Evolutionary conservation across 2,797 vertebrate genomes (phyloP).

Genomic region (Acestrorhynchus altus): DNA sequence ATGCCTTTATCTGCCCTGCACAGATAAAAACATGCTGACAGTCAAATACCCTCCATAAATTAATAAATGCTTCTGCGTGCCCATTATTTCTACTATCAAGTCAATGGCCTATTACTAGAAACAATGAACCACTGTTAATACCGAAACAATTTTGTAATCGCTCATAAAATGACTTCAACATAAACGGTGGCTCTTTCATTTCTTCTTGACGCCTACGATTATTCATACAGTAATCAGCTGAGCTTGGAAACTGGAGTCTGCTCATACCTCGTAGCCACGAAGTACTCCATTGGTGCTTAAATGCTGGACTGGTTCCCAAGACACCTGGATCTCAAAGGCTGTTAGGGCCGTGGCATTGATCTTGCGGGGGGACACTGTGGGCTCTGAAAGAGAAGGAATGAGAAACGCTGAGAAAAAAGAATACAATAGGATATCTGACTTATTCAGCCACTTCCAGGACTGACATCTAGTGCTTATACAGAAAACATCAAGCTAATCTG

Average conservation of each 20-base stretch:
- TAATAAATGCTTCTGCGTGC: not conserved
- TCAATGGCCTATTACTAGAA: not conserved
- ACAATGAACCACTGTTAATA: not conserved
- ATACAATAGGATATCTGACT: not conserved
- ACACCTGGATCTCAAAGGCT: conserved; percentile 92
- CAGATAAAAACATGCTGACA: conserved; percentile 19
- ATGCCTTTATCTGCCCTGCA: conserved; percentile 1
- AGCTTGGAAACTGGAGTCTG: too few species aligned
- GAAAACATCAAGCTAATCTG: conserved; percentile 2
- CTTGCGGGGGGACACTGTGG: conserved; percentile 83
- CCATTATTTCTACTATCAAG: not conserved
- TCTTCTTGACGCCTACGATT: not conserved
- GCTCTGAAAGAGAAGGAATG: conserved; percentile 76
- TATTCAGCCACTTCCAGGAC: not conserved
- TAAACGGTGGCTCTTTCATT: not conserved
- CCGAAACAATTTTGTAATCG: not conserved
- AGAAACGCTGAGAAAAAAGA: not conserved
- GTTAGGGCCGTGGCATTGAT: conserved; percentile 85
- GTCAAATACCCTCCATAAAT: conserved; percentile 23
- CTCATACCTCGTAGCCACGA: conserved; percentile 89
- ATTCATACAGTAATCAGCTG: too few species aligned
- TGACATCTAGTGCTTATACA: conserved; percentile 49
- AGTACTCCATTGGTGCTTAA: conserved; percentile 85
- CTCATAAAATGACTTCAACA: not conserved
- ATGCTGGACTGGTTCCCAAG: conserved; percentile 88